Evolutionary conservation across 2,888 invertebrate species (phyloP), one percentile per base, ranked within the genome.

Genomic region (Ganaspis brasiliensis): DNA sequence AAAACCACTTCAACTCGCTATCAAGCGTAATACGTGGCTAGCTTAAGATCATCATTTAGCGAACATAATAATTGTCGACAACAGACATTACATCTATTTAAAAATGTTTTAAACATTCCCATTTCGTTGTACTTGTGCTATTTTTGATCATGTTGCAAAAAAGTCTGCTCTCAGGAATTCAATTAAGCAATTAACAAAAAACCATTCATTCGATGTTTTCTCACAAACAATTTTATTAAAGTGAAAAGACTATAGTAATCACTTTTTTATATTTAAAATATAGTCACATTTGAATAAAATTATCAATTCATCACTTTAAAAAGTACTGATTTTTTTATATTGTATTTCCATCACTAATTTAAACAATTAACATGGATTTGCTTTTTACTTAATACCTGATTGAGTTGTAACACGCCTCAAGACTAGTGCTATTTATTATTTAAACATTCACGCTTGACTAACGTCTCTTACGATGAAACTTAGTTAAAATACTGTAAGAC

Each of bases 391-490:
- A 35, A 19, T 37, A 9, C 6, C n/a, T 57, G 21, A 61, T 76
- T 14, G 56, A 75, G 77, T 80, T 91, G 90, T 90, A 90, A 91
- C 89, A 89, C 84, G 89, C 79, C 88, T 91, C 91, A 89, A 91
- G 90, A 91, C 91, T 91, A 88, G 91, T 78, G 63, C 19, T 14
- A 26, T 67, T 91, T 90, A 90, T n/a, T 90, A 91, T 90, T 91
- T 90, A 90, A 88, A 89, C 87, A 88, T 89, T 91, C 89, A 90
- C 89, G 90, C 91, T 91, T 91, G 88, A 91, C 89, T 91, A 91
- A 91, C 89, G 88, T 90, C 85, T 90, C 79, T 86, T 85, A 86
- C 79, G 84, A 86, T 87, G 86, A 79, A 85, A 76, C 78, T 77
- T 82, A 82, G 79, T 24, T 45, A 24, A 63, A 45, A n/a, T 45